Percentiles rank a stretch among this genome's conserved stretches.
Evolutionary conservation across 2,888 invertebrate genomes (phyloP).

Genomic region (Drosophila cognata): DNA sequence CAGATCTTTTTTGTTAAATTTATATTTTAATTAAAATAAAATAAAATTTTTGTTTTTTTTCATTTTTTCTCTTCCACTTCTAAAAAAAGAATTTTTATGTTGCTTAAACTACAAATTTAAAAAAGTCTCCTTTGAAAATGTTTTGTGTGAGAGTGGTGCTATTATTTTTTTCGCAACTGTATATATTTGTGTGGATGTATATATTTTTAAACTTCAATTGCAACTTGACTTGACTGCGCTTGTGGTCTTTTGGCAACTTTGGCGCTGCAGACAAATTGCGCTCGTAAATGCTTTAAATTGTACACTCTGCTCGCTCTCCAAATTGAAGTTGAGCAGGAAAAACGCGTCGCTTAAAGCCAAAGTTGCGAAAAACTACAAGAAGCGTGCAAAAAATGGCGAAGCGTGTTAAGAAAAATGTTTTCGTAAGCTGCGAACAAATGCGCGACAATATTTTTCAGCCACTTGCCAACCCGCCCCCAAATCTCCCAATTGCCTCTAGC

Average conservation of each 20-base stretch:
- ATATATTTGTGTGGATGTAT: conserved; percentile 17
- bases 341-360: conserved; percentile 64
- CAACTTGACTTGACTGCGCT: conserved; percentile 69
- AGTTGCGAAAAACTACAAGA: conserved; percentile 60
- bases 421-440: conserved; percentile 80
- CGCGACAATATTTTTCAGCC: conserved; percentile 76
- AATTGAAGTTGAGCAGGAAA: conserved; percentile 72
- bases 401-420: conserved; percentile 80
- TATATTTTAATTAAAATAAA: background rate
- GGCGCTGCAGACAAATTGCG: conserved; percentile 70
- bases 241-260: conserved; percentile 62
- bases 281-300: conserved; percentile 80
- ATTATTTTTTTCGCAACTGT: background rate
- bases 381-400: conserved; percentile 76
- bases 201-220: conserved; percentile 41
- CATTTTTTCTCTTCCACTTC: background rate
- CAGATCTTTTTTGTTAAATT: background rate
- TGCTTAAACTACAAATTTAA: background rate
- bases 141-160: background rate
- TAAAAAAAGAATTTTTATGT: background rate
- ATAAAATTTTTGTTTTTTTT: background rate
- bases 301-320: conserved; percentile 54
- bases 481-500: conserved; percentile 16
- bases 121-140: background rate
- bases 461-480: conserved; percentile 44